phyloP scores from a whole-genome alignment of 2,797 vertebrate species.

The Chrysocyon brachyurus region DNA sequence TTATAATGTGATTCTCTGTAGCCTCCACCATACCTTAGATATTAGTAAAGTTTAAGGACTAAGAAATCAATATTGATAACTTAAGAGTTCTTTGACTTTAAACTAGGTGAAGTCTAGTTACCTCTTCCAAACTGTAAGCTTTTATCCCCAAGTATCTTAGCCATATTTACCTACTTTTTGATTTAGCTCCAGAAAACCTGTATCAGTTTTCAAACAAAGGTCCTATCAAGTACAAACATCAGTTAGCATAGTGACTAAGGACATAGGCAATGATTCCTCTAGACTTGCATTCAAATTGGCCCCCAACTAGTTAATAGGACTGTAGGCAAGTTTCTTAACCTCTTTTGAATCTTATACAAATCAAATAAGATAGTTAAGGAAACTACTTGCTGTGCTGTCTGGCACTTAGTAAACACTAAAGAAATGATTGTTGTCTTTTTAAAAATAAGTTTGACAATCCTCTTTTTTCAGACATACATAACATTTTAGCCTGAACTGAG shows the following conservation, averaged over 20 bases:
- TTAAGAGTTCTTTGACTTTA: not conserved
- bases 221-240: conserved; percentile 22
- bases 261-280: not conserved
- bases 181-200: conserved; percentile 32
- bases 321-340: not conserved
- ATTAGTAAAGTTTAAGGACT: conserved; percentile 38
- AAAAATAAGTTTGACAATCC: not conserved
- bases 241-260: not conserved
- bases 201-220: conserved; percentile 32
- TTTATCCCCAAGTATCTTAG: conserved; percentile 8
- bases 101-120: not conserved
- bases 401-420: conserved; percentile 24
- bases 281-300: not conserved
- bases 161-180: conserved; percentile 55
- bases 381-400: not conserved
- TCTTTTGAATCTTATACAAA: not conserved
- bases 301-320: not conserved
- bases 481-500: conserved; percentile 24
- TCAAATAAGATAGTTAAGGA: conserved; percentile 46
- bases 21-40: not conserved
- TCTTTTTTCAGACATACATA: conserved; percentile 2
- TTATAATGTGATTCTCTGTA: conserved; percentile 18
- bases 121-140: conserved; percentile 15
- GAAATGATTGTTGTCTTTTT: conserved; percentile 28
- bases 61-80: not conserved